Percentiles rank a stretch among this genome's conserved stretches.
Conservation (phyloP, 2,113 vertebrate species). For the Corythaixoides concolor region DNA sequence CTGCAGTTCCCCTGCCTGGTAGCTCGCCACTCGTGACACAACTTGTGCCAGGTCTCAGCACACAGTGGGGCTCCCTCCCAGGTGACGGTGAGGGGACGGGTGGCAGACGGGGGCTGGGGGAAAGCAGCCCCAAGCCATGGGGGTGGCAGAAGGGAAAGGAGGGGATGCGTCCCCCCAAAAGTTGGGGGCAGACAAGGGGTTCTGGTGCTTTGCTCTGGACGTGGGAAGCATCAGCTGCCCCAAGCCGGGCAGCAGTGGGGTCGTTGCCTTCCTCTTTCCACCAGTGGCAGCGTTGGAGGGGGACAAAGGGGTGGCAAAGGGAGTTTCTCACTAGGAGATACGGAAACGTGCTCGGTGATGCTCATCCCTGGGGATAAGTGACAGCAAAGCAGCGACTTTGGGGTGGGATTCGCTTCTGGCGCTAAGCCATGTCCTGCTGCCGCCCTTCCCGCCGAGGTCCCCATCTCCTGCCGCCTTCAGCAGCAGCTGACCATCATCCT, state of each 20-base stretch:
- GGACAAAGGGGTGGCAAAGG: neutral
- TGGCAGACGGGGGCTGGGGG: neutral
- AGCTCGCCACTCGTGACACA: neutral
- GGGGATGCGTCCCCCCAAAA: accelerated
- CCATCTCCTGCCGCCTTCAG: neutral
- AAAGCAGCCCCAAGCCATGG: neutral
- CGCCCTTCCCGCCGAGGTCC: neutral
- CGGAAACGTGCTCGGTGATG: neutral
- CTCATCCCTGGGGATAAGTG: neutral
- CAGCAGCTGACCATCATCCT: neutral
- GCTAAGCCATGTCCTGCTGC: too few relatives aligned
- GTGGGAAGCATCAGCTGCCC: neutral
- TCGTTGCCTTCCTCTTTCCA: neutral
- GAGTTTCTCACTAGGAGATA: too few relatives aligned
- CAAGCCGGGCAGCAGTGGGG: neutral
- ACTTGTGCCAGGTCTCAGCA: neutral
- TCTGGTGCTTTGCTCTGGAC: neutral
- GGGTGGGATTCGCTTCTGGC: neutral
- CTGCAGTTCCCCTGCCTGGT: neutral
- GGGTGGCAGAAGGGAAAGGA: neutral
- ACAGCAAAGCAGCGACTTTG: neutral
- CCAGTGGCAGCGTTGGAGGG: accelerated
- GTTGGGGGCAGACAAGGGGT: neutral
- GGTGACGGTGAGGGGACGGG: neutral
- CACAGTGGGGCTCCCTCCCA: neutral